Percentiles rank a stretch among this genome's conserved stretches.
These are phyloP conservation scores for Oryzias celebensis DNA, from an alignment of 2,113 vertebrate genomes.

Conservation along the genomic window DNA sequence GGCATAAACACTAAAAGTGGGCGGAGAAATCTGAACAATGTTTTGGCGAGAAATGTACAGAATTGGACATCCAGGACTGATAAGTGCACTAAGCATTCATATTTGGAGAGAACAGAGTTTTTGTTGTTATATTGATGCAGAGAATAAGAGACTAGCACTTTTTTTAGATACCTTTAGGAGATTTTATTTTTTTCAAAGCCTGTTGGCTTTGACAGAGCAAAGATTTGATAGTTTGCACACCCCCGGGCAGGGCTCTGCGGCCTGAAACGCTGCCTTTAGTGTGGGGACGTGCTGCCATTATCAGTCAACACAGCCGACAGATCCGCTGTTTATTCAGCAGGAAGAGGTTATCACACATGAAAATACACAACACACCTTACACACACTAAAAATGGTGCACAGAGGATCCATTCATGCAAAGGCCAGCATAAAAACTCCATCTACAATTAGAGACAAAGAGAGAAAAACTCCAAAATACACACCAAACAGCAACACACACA, in stretches of 20 bases:
- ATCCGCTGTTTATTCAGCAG: slow-evolving; percentile 10
- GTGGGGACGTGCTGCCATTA: slow-evolving; percentile 21
- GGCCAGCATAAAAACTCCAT: slow-evolving; percentile 19
- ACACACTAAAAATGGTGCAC: not conserved
- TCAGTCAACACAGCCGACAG: slow-evolving; percentile 15
- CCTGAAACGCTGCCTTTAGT: not conserved
- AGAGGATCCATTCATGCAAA: not conserved
- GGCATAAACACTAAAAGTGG: too few relatives aligned
- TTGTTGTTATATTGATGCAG: too few relatives aligned
- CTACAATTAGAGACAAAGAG: slow-evolving; percentile 16
- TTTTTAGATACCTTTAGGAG: too few relatives aligned
- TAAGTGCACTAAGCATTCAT: too few relatives aligned
- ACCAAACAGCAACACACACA: slow-evolving; percentile 3
- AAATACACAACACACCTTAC: not conserved
- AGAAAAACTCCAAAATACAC: slow-evolving; percentile 11
- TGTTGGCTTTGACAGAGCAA: not conserved
- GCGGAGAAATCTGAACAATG: too few relatives aligned
- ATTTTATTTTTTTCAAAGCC: too few relatives aligned
- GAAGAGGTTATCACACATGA: slow-evolving; percentile 15
- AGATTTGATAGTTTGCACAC: not conserved
- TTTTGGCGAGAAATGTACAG: too few relatives aligned
- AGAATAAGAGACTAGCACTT: too few relatives aligned
- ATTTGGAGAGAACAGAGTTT: too few relatives aligned
- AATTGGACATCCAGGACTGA: too few relatives aligned
- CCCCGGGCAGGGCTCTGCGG: not conserved